These are phyloP conservation scores for Polypedilum pembai DNA, from an alignment of 1,140 invertebrate genomes.

Conservation along the genomic window DNA sequence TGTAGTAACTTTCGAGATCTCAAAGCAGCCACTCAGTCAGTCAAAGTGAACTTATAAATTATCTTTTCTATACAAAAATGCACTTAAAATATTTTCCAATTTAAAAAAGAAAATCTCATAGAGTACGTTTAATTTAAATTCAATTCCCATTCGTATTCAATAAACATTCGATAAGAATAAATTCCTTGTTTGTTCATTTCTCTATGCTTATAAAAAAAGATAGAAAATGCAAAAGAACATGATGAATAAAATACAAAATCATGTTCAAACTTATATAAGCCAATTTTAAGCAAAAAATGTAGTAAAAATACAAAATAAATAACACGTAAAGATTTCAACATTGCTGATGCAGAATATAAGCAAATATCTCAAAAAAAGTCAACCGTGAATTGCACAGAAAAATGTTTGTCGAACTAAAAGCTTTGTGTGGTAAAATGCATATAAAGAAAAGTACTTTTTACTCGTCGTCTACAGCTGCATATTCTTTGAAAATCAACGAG, in stretches of 20 bases:
- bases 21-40: too few relatives aligned
- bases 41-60: too few relatives aligned
- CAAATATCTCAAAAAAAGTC: neutral
- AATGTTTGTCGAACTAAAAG: neutral
- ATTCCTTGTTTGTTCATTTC: too few relatives aligned
- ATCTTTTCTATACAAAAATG: too few relatives aligned
- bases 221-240: too few relatives aligned
- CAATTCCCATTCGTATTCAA: neutral
- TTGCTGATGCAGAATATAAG: neutral
- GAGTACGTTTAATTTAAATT: conserved; percentile 5
- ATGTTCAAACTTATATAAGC: too few relatives aligned
- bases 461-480: too few relatives aligned
- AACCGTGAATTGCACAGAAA: neutral
- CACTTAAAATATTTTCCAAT: conserved; percentile 11
- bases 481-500: too few relatives aligned
- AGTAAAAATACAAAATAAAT: neutral
- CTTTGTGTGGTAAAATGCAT: neutral
- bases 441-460: too few relatives aligned
- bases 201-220: too few relatives aligned
- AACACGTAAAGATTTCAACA: neutral
- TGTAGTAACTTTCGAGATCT: too few relatives aligned
- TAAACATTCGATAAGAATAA: conserved; percentile 1
- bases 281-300: neutral
- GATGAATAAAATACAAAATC: too few relatives aligned
- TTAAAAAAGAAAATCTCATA: neutral